Evolutionary conservation across 2,888 invertebrate genomes (phyloP).

Genomic region (Camponotus fellah): DNA sequence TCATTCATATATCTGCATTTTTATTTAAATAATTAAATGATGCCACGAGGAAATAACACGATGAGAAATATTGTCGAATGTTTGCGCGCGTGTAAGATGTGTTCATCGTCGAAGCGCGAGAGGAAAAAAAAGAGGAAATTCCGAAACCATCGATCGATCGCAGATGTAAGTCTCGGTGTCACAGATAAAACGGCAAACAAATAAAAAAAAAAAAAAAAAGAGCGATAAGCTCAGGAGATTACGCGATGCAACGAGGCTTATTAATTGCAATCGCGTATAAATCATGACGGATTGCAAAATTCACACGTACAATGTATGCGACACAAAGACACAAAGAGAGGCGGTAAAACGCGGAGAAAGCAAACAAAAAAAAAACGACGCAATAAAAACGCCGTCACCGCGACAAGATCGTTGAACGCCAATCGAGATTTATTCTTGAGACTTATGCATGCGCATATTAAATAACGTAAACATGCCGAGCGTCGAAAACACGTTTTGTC

Average conservation of each 20-base stretch:
- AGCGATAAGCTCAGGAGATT: slow-evolving; percentile 17
- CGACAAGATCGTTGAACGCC: slow-evolving; percentile 38
- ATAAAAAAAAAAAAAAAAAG: slow-evolving; percentile 28
- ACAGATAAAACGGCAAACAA: slow-evolving; percentile 31
- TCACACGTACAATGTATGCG: neutral
- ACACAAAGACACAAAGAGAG: slow-evolving; percentile 18
- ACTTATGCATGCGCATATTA: slow-evolving; percentile 33
- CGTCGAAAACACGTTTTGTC: slow-evolving; percentile 38
- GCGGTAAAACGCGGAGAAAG: slow-evolving; percentile 21
- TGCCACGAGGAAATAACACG: slow-evolving; percentile 2
- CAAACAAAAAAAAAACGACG: slow-evolving; percentile 19
- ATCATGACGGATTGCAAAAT: slow-evolving; percentile 38
- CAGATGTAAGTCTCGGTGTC: slow-evolving; percentile 25
- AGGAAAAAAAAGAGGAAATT: neutral
- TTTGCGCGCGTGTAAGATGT: slow-evolving; percentile 3
- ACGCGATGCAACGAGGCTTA: slow-evolving; percentile 22
- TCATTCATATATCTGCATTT: neutral
- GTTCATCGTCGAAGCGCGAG: neutral
- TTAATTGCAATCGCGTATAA: slow-evolving; percentile 47
- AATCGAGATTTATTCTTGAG: slow-evolving; percentile 36
- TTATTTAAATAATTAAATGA: slow-evolving; percentile 3
- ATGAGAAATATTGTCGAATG: slow-evolving; percentile 18
- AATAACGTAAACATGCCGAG: slow-evolving; percentile 43
- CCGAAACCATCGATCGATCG: slow-evolving; percentile 18
- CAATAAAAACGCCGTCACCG: slow-evolving; percentile 4